These are phyloP conservation scores for Synergus umbraculus DNA, from an alignment of 2,888 invertebrate genomes.

Conservation along the genomic window DNA sequence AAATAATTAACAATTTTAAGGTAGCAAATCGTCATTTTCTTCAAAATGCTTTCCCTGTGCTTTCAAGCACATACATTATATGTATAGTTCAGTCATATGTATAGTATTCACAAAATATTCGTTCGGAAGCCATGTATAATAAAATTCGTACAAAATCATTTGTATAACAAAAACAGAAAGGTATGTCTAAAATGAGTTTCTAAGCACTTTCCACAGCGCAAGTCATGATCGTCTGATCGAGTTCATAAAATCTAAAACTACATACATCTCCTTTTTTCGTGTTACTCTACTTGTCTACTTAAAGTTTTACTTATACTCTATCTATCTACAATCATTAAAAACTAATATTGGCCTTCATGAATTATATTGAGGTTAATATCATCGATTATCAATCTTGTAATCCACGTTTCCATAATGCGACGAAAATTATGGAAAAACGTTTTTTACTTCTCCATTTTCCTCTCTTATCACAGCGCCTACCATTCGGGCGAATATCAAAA, in stretches of 20 bases:
- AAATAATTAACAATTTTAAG: slow-evolving; percentile 72
- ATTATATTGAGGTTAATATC: slow-evolving; percentile 54
- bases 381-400: slow-evolving; percentile 46
- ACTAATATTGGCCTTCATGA: slow-evolving; percentile 71
- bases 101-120: slow-evolving; percentile 72
- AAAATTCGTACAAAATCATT: slow-evolving; percentile 74
- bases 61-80: slow-evolving; percentile 50
- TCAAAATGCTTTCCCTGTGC: slow-evolving; percentile 45
- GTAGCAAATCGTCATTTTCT: slow-evolving; percentile 47
- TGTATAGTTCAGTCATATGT: slow-evolving; percentile 68
- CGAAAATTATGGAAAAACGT: slow-evolving; percentile 20
- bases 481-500: slow-evolving; percentile 53
- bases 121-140: slow-evolving; percentile 59
- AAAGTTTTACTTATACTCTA: slow-evolving; percentile 56
- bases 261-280: slow-evolving; percentile 42
- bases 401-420: slow-evolving; percentile 14
- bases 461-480: slow-evolving; percentile 58
- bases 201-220: slow-evolving; percentile 54
- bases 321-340: slow-evolving; percentile 72
- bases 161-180: slow-evolving; percentile 72
- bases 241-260: slow-evolving; percentile 45
- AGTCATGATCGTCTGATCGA: slow-evolving; percentile 18
- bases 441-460: slow-evolving; percentile 10
- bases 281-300: slow-evolving; percentile 45
- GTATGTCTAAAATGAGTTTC: slow-evolving; percentile 63